Evolutionary conservation across 2,797 vertebrate species (phyloP), one percentile per base, ranked within the genome.

Genomic region (Pseudochaenichthys georgianus): DNA sequence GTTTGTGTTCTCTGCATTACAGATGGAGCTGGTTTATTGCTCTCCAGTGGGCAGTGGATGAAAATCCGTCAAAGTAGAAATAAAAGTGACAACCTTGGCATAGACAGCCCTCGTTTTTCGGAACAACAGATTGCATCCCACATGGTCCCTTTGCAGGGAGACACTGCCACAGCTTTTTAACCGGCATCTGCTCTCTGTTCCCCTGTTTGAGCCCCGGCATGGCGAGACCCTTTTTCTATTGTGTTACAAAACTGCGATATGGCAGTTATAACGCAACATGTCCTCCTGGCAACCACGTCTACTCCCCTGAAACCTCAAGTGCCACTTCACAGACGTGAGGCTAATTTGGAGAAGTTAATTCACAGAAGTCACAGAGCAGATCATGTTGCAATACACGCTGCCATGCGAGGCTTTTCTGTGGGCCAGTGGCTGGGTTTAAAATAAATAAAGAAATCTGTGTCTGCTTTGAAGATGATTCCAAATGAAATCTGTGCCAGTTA

Each of bases 111-210:
- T 46, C 23, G 62, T 77, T 75, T 53, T 66, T 73, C 55, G 64
- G 75, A 80, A 77, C 75, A 75, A 90, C 95, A 95, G 94, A 93
- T 90, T 94, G 93, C 58, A 72, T 85, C 88, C 87, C 88, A 91
- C 91, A 92, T 94, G 93, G 88, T 82, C 67, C 73, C 73, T 46
- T 55, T 80, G 76, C 87, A 74, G 83, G 78, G 31, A 78, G 83
- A 86, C 73, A 57, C 73, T 60, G 81, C 75, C 73, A 79, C 28
- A 48, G 75, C 70, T 85, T 90, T 89, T 89, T 84, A 86, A 85
- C 81, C 55, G 64, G 77, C 92, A 92, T 93, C 92, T 93, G 92
- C 84, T 91, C 82, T 57, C 82, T 52, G 72, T 82, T 83, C 86
- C 81, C 67, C 63, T 66, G 70, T 71, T 83, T 90, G 74, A 91